phyloP scores from a whole-genome alignment of 2,797 vertebrate genomes.

The Arctocebus calabarensis region DNA sequence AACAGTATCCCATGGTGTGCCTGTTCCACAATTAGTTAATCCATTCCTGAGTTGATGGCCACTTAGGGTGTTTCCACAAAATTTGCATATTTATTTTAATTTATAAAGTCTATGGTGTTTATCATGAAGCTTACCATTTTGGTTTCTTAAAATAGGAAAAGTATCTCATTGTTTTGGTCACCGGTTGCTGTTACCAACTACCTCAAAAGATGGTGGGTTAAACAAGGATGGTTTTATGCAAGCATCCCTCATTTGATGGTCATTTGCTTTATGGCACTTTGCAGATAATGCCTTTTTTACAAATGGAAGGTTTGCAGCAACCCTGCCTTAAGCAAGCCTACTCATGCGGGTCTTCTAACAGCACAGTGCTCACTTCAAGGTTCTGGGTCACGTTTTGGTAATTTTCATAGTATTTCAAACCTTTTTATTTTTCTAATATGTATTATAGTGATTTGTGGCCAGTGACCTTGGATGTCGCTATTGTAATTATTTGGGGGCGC shows the following conservation, averaged over 20 bases:
- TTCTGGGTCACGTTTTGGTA: not conserved
- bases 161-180: not conserved
- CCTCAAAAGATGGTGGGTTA: not conserved
- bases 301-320: not conserved
- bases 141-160: not conserved
- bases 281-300: not conserved
- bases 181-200: not conserved
- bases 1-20: too few relatives aligned
- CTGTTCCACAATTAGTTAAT: too few relatives aligned
- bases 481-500: not conserved
- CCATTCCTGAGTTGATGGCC: too few relatives aligned
- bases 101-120: slow-evolving; percentile 1
- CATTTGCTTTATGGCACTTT: not conserved
- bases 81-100: not conserved
- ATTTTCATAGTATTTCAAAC: not conserved
- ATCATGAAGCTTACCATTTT: slow-evolving; percentile 11
- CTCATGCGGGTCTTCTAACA: not conserved
- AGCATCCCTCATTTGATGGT: too few relatives aligned
- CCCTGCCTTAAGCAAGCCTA: not conserved
- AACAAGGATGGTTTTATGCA: not conserved
- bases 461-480: not conserved
- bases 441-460: not conserved
- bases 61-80: not conserved
- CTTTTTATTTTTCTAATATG: not conserved
- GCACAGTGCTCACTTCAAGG: not conserved